A percentile compares a stretch with the other conserved stretches of the same genome.
phyloP scores from a whole-genome alignment of 2,888 invertebrate genomes.

The Axea sp. region DNA sequence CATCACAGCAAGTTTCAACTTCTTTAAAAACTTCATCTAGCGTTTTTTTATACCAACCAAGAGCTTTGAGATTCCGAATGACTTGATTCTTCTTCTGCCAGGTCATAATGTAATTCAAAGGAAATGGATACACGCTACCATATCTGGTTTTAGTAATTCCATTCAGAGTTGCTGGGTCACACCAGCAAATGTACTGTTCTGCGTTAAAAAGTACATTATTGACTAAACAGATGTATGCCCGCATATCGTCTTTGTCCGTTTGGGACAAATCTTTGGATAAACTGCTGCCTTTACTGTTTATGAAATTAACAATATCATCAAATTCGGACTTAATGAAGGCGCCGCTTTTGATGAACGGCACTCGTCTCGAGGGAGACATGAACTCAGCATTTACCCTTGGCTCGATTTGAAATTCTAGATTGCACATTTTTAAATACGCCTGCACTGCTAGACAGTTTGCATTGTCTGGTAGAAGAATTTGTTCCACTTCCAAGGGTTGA shows the following conservation, averaged over 20 bases:
- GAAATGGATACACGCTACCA: conserved; percentile 96
- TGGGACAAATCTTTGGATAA: conserved; percentile 86
- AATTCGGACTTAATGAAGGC: conserved; percentile 93
- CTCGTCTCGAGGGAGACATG: conserved; percentile 96
- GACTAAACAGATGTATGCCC: conserved; percentile 95
- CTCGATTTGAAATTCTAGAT: conserved; percentile 89
- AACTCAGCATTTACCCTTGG: conserved; percentile 95
- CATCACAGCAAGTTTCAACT: conserved; percentile 91
- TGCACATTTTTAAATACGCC: conserved; percentile 95
- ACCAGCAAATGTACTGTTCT: conserved; percentile 94
- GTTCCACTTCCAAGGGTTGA: conserved; percentile 95
- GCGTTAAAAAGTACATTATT: conserved; percentile 94
- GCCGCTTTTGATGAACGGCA: conserved; percentile 96
- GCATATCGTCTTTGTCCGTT: conserved; percentile 92
- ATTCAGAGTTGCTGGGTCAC: conserved; percentile 88
- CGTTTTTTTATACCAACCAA: conserved; percentile 91
- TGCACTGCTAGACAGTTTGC: conserved; percentile 96
- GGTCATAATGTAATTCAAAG: conserved; percentile 90
- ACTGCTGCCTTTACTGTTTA: conserved; percentile 90
- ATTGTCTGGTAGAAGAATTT: conserved; percentile 95
- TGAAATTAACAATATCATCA: conserved; percentile 94
- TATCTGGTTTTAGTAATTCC: conserved; percentile 91
- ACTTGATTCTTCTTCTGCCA: conserved; percentile 87
- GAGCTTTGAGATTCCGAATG: conserved; percentile 86
- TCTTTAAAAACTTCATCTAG: conserved; percentile 88